Percentiles rank a stretch among this genome's conserved stretches.
phyloP scores from a whole-genome alignment of 2,113 vertebrate genomes.

The Pelusios castaneus region DNA sequence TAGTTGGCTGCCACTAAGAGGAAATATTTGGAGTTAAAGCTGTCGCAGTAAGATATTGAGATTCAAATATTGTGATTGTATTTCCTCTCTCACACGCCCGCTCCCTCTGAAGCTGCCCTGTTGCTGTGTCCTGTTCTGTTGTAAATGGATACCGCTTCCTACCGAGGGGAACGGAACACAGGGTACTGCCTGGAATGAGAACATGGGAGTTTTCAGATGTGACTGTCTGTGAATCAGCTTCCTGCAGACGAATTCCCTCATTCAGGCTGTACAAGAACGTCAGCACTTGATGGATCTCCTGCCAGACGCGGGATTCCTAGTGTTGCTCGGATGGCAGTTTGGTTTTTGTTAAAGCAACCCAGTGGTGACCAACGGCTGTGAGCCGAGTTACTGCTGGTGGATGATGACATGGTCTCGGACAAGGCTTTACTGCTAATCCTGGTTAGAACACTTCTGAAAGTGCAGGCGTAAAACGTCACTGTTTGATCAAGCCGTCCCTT shows the following conservation, averaged over 20 bases:
- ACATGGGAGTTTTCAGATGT: rapidly evolving
- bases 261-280: neutral
- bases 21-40: neutral
- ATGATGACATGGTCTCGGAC: neutral
- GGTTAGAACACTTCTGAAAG: neutral
- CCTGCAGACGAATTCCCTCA: neutral
- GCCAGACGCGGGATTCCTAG: rapidly evolving
- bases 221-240: neutral
- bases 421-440: neutral
- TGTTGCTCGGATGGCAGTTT: neutral
- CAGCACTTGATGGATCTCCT: neutral
- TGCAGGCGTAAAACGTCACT: neutral
- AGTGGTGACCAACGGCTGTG: rapidly evolving
- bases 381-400: neutral
- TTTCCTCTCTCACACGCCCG: neutral
- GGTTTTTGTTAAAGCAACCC: no score
- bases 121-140: neutral
- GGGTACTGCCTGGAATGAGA: rapidly evolving
- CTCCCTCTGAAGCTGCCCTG: neutral
- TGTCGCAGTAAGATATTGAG: neutral
- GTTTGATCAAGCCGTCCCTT: rapidly evolving
- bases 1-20: neutral
- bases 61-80: neutral
- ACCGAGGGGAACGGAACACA: neutral
- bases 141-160: neutral